phyloP scores from a whole-genome alignment of 1,140 invertebrate species.

The Rhyzopertha dominica region DNA sequence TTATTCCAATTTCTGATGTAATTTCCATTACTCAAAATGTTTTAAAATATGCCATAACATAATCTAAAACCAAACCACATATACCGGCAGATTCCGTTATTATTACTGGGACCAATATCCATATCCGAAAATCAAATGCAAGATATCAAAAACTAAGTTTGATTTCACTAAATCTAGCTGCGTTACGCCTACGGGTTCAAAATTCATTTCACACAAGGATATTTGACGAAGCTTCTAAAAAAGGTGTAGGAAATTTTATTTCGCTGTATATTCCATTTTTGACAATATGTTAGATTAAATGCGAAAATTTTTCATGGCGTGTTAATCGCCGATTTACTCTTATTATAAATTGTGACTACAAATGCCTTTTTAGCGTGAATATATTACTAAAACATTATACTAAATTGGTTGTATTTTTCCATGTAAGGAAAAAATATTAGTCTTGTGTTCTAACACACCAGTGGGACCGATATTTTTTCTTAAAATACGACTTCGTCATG shows the following conservation, averaged over 20 bases:
- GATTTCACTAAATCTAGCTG: no score
- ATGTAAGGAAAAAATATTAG: constrained; percentile 33
- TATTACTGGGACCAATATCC: constrained; percentile 38
- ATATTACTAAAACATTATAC: constrained; percentile 41
- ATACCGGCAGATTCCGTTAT: constrained; percentile 16
- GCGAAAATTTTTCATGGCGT: constrained; percentile 2
- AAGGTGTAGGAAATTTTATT: constrained; percentile 1
- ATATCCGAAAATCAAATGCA: constrained; percentile 36
- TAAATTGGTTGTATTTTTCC: constrained; percentile 41
- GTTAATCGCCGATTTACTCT: constrained; percentile 20
- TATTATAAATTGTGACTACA: constrained; percentile 43
- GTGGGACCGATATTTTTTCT: constrained; percentile 30
- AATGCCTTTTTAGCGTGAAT: constrained; percentile 46
- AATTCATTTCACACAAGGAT: constrained; percentile 20
- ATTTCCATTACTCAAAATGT: no score
- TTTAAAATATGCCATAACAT: constrained; percentile 39
- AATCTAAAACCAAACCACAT: constrained; percentile 19
- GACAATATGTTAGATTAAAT: constrained; percentile 41
- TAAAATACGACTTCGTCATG: constrained; percentile 39
- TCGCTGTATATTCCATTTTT: constrained; percentile 37
- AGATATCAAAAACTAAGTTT: constrained; percentile 39
- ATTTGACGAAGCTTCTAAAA: not conserved
- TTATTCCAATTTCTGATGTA: no score
- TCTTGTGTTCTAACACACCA: constrained; percentile 7
- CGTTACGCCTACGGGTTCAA: no score